Evolutionary conservation across 2,797 vertebrate genomes (phyloP).

Genomic region (Tympanoctomys barrerae): DNA sequence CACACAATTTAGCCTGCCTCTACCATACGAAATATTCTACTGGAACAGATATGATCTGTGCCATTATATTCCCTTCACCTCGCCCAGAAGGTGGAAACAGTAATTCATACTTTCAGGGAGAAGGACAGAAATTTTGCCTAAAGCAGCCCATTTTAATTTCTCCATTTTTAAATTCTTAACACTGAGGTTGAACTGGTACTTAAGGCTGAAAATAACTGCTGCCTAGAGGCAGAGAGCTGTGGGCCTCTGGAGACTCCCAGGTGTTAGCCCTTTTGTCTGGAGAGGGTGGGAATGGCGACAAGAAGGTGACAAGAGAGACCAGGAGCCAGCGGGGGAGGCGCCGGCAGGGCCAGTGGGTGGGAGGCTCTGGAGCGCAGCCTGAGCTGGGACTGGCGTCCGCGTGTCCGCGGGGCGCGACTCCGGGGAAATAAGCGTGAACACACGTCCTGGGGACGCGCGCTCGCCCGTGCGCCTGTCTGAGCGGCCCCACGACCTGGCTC

Average conservation of each 20-base stretch:
- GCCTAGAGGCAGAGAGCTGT: conserved; percentile 27
- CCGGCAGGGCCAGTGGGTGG: accelerated
- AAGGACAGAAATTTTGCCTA: conserved; percentile 16
- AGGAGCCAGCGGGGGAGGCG: neutral
- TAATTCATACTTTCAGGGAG: conserved; percentile 32
- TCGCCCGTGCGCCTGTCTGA: neutral
- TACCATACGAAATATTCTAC: neutral
- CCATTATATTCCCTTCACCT: neutral
- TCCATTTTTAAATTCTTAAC: conserved; percentile 62
- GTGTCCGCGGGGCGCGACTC: accelerated
- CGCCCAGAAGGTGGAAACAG: conserved; percentile 49
- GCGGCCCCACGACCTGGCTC: accelerated
- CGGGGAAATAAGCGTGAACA: accelerated
- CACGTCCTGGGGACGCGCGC: neutral
- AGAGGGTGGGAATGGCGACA: neutral
- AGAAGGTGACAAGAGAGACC: accelerated
- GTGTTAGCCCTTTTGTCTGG: neutral
- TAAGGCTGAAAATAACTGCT: conserved; percentile 66
- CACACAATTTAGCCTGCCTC: conserved; percentile 69
- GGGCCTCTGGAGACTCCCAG: neutral
- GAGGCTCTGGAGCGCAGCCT: neutral
- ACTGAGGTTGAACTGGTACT: conserved; percentile 13
- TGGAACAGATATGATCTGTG: neutral
- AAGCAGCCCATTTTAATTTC: conserved; percentile 65
- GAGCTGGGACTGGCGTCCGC: accelerated